Percentiles rank a stretch among this genome's conserved stretches.
Evolutionary conservation across 2,113 vertebrate genomes (phyloP).

Genomic region (Dipodomys spectabilis): DNA sequence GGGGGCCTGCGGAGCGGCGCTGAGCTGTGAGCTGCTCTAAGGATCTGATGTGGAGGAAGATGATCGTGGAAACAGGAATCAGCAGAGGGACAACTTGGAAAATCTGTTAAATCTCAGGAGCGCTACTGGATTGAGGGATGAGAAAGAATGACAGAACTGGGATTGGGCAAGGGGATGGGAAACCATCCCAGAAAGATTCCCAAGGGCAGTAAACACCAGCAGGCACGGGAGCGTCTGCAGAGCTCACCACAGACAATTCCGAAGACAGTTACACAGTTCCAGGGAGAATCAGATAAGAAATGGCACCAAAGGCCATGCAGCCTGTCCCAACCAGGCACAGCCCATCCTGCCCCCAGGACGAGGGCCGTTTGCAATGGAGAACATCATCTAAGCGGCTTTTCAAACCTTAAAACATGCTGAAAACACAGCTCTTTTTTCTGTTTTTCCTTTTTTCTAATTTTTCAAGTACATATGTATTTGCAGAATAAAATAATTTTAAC

Average conservation of each 20-base stretch:
- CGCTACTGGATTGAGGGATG: no score
- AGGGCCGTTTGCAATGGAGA: not conserved
- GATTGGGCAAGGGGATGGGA: rapidly evolving
- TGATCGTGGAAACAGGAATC: not conserved
- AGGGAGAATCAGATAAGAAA: not conserved
- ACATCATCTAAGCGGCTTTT: not conserved
- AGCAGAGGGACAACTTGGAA: not conserved
- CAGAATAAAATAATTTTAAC: not conserved
- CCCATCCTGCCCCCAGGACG: not conserved
- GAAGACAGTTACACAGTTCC: rapidly evolving
- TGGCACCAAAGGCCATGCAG: no score
- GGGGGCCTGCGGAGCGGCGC: not conserved
- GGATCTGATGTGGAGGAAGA: not conserved
- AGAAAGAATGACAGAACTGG: not conserved
- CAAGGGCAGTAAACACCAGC: not conserved
- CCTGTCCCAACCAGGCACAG: rapidly evolving
- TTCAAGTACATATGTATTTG: not conserved
- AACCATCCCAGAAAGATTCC: not conserved
- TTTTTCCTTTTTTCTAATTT: not conserved
- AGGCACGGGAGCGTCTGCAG: no score
- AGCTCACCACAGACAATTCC: not conserved
- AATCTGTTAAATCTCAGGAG: rapidly evolving
- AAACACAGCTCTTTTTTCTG: no score
- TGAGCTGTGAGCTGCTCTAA: rapidly evolving
- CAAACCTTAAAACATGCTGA: no score